phyloP scores from a whole-genome alignment of 2,888 invertebrate genomes.

The Dione vanillae region DNA sequence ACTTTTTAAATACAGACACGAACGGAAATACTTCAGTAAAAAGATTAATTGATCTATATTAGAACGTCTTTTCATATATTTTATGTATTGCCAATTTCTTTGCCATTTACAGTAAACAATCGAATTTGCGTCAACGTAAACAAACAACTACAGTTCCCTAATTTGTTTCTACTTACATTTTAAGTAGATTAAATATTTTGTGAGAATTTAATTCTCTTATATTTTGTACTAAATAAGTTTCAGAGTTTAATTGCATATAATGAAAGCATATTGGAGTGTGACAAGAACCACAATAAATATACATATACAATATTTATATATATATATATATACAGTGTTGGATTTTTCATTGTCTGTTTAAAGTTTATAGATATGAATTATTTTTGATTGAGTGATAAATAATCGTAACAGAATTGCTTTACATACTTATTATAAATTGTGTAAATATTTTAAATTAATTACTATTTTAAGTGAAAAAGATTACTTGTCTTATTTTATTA shows the following conservation, averaged over 20 bases:
- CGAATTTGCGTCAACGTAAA: constrained; percentile 10
- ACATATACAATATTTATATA: no score
- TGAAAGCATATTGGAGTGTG: constrained; percentile 1
- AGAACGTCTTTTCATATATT: not conserved
- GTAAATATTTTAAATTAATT: constrained; percentile 17
- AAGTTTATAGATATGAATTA: constrained; percentile 31
- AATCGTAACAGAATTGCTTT: constrained; percentile 18
- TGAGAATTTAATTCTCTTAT: constrained; percentile 41
- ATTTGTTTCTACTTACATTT: constrained; percentile 19
- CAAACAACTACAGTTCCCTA: constrained; percentile 5
- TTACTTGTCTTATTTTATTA: constrained; percentile 1
- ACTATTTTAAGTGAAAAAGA: constrained; percentile 1
- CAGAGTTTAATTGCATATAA: constrained; percentile 21
- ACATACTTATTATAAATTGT: not conserved
- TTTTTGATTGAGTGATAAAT: constrained; percentile 14
- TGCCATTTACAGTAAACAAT: constrained; percentile 3
- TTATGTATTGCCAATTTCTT: not conserved
- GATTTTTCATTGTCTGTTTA: constrained; percentile 31
- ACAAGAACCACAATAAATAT: constrained; percentile 12
- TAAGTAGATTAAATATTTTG: constrained; percentile 20
- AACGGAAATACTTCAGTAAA: not conserved
- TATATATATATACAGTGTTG: constrained; percentile 31
- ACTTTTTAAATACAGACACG: constrained; percentile 4
- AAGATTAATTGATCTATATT: no score
- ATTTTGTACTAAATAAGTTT: constrained; percentile 17